These are phyloP conservation scores for Mungos mungo DNA, from an alignment of 2,113 vertebrate genomes.

Conservation along the genomic window DNA sequence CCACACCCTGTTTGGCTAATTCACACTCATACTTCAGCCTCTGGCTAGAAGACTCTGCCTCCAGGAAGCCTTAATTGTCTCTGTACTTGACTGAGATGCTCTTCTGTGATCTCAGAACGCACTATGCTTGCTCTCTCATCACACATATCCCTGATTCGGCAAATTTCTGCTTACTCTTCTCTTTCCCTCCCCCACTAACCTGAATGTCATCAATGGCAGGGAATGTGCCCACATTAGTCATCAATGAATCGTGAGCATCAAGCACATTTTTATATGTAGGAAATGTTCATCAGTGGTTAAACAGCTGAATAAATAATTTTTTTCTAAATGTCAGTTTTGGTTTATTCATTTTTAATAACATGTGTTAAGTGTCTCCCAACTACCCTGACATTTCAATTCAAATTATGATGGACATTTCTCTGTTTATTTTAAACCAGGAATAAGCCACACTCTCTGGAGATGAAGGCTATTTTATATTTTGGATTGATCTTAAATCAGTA, in stretches of 20 bases:
- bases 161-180: neutral
- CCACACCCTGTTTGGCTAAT: neutral
- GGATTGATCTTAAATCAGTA: neutral
- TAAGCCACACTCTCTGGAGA: neutral
- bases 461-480: neutral
- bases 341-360: conserved; percentile 31
- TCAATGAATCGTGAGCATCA: neutral
- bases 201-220: neutral
- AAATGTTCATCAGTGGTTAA: neutral
- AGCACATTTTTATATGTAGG: neutral
- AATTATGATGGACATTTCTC: neutral
- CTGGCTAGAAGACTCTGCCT: neutral
- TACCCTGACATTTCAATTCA: neutral
- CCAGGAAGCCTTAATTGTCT: neutral
- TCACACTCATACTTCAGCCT: neutral
- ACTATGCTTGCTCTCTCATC: neutral
- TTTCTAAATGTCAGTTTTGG: neutral
- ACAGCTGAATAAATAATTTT: neutral
- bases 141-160: fast-evolving
- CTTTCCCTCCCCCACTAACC: neutral
- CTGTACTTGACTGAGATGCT: neutral
- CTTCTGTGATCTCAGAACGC: neutral
- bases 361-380: neutral
- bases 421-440: neutral
- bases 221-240: neutral